Conservation (phyloP, 2,113 vertebrate species). For the Marmota flaviventris region DNA sequence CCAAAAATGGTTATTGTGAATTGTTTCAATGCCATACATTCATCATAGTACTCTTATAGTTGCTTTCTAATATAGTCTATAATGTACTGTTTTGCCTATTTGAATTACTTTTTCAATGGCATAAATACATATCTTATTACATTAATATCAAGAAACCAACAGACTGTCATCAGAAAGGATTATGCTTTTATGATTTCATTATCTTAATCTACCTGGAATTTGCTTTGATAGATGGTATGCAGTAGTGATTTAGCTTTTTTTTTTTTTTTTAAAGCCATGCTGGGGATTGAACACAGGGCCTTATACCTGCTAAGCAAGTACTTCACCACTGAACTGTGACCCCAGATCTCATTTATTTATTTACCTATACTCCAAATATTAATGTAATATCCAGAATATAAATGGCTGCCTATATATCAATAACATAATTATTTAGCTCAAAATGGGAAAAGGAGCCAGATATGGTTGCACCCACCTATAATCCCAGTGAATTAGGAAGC, state of each 20-base stretch:
- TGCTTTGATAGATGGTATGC: background rate
- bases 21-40: background rate
- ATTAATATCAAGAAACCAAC: slow-evolving; percentile 47
- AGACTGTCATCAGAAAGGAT: background rate
- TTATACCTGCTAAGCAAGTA: too few species aligned
- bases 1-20: background rate
- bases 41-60: background rate
- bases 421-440: slow-evolving; percentile 53
- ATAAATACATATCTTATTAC: slow-evolving; percentile 31
- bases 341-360: background rate
- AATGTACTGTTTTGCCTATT: background rate
- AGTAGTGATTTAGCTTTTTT: background rate
- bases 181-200: slow-evolving; percentile 56
- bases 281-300: too few species aligned
- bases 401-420: background rate
- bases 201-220: slow-evolving; percentile 57
- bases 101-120: slow-evolving; percentile 20
- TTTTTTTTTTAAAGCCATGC: background rate
- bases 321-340: too few species aligned
- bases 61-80: background rate
- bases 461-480: too few species aligned
- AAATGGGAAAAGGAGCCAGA: background rate
- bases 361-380: background rate
- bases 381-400: slow-evolving; percentile 39
- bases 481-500: too few species aligned